Evolutionary conservation across 2,888 invertebrate species (phyloP).

Genomic region (Anagyrus pseudococci): DNA sequence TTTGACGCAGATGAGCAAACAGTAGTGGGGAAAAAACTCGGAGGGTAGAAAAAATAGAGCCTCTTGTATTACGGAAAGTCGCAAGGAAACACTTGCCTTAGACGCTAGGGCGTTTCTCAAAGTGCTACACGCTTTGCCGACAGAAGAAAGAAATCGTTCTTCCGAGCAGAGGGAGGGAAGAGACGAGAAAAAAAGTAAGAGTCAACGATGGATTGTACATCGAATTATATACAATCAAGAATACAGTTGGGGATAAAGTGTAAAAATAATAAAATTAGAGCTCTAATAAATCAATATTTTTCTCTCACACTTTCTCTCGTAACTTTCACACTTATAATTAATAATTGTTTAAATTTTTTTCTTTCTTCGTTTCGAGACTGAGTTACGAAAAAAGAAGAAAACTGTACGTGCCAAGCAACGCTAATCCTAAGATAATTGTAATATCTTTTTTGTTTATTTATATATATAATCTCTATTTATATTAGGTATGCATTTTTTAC

Average conservation of each 20-base stretch:
- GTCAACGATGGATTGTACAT: slow-evolving; percentile 54
- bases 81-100: slow-evolving; percentile 7
- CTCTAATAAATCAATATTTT: slow-evolving; percentile 47
- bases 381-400: slow-evolving; percentile 47
- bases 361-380: slow-evolving; percentile 37
- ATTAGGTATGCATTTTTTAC: slow-evolving; percentile 58
- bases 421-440: slow-evolving; percentile 60
- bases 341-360: slow-evolving; percentile 30
- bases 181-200: slow-evolving; percentile 33
- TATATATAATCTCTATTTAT: slow-evolving; percentile 58
- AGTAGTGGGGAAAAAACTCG: not conserved
- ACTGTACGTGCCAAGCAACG: slow-evolving; percentile 58
- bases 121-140: slow-evolving; percentile 23
- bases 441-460: slow-evolving; percentile 49
- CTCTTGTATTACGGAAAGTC: not conserved
- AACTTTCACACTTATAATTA: slow-evolving; percentile 29
- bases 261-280: slow-evolving; percentile 58
- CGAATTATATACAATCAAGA: slow-evolving; percentile 44
- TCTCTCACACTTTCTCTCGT: slow-evolving; percentile 23
- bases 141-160: slow-evolving; percentile 17
- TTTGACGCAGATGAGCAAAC: not conserved
- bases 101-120: slow-evolving; percentile 21
- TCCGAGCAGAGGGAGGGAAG: slow-evolving; percentile 18
- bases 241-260: slow-evolving; percentile 50
- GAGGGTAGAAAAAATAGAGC: slow-evolving; percentile 2